Evolutionary conservation across 2,797 vertebrate species (phyloP).

Genomic region (Pantherophis alleghaniensis): DNA sequence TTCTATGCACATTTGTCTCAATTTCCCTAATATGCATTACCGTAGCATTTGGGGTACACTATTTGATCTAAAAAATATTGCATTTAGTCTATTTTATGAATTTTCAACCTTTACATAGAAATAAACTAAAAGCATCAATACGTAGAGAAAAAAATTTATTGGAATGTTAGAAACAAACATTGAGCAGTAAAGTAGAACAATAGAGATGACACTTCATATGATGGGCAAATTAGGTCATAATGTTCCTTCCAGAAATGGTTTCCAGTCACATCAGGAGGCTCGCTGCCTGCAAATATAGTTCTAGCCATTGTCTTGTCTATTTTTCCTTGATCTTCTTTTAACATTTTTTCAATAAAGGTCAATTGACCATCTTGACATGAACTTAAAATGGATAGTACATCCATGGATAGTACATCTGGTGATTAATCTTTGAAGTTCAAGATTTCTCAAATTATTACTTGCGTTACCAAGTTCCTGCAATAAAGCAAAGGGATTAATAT

Average conservation of each 20-base stretch:
- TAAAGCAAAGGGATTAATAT: neutral
- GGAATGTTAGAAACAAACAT: neutral
- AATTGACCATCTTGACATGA: neutral
- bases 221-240: neutral
- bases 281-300: neutral
- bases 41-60: neutral
- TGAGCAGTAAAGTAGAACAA: neutral
- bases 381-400: neutral
- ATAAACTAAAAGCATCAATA: neutral
- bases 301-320: neutral
- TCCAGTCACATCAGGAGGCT: neutral
- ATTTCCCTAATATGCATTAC: neutral
- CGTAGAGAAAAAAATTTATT: neutral
- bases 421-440: neutral
- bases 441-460: neutral
- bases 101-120: neutral
- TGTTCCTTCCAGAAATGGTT: neutral
- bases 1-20: neutral
- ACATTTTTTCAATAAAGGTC: neutral
- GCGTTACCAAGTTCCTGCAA: neutral
- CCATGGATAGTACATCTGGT: neutral
- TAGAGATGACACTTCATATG: neutral
- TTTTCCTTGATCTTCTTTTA: neutral
- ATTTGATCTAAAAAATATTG: neutral
- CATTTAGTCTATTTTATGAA: neutral